These are phyloP conservation scores for Sebastes steindachneri DNA, from an alignment of 2,797 vertebrate genomes.

Conservation along the genomic window DNA sequence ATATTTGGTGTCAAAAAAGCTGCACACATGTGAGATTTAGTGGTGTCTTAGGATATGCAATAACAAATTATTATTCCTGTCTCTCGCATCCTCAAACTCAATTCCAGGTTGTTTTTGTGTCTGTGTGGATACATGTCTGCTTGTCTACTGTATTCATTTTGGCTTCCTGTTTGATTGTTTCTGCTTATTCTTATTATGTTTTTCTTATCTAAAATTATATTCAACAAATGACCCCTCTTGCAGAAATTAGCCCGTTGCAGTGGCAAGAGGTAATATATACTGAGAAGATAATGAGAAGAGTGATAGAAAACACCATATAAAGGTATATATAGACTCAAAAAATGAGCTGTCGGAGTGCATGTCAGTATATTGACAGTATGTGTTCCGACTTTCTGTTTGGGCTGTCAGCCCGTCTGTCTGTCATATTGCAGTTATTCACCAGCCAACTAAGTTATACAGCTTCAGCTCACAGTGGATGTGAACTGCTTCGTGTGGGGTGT, in stretches of 20 bases:
- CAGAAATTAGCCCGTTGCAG: neutral
- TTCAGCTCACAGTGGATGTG: neutral
- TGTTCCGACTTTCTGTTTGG: neutral
- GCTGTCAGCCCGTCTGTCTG: neutral
- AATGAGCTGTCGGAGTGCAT: neutral
- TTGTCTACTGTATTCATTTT: neutral
- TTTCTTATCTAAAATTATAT: conserved; percentile 31
- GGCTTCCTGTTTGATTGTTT: neutral
- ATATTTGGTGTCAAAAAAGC: conserved; percentile 1
- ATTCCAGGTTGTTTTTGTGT: conserved; percentile 1
- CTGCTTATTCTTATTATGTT: neutral
- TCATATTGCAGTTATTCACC: neutral
- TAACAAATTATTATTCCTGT: conserved; percentile 8
- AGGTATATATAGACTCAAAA: neutral
- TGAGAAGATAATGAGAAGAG: neutral
- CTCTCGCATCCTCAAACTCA: conserved; percentile 3
- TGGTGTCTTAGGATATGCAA: conserved; percentile 3
- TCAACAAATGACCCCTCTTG: neutral
- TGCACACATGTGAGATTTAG: neutral
- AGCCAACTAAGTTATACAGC: neutral
- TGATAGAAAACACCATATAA: neutral
- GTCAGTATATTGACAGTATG: neutral
- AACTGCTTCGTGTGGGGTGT: neutral
- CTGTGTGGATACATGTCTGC: neutral
- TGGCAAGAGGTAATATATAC: neutral